Evolutionary conservation across 2,888 invertebrate species (phyloP), one percentile per base, ranked within the genome.

Genomic region (Drosophila testacea): DNA sequence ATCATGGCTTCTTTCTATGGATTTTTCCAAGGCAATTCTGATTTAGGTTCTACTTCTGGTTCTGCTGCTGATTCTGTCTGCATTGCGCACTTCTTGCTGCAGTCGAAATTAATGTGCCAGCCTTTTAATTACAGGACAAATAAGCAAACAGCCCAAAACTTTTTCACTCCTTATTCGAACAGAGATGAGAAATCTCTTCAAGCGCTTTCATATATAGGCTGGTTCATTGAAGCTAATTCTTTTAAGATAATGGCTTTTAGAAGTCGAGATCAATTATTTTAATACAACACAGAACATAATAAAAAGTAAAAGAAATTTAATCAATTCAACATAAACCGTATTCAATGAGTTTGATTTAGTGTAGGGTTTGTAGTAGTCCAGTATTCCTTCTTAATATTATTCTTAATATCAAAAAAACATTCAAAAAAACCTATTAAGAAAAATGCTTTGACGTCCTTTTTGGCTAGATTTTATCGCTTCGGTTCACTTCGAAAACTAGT

Each of bases 51-150:
- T 13, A 11, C n/a, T 59, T 22, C 64, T 13, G 13, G 16, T 39
- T 36, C 48, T 48, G 30, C 39, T 39, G 13, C 32, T 9, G n/a
- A 13, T 48, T 42, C 59, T 47, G 34, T 30, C 83, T 78, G 83
- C 83, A 83, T 66, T 83, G 83, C 83, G 85, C 73, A 79, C 71
- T 81, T 83, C 73, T 76, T 68, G 76, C 81, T 70, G 78, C 83
- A 82, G 78, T 73, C 57, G 69, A 79, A 86, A 84, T 84, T 83
- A 84, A 84, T 84, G 84, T 77, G 81, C 86, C 66, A 72, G 86
- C 81, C 86, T 86, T 84, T 86, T 84, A 84, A 84, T 84, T 84
- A 81, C 74, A 77, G 77, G 79, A 83, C 79, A 86, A 84, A 84
- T 78, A 83, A 88, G 86, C 80, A 86, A 83, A 82, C 85, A 84